A percentile compares a stretch with the other conserved stretches of the same genome.
These are phyloP conservation scores for Pedicia rivosa DNA, from an alignment of 2,888 invertebrate species.

Conservation along the genomic window DNA sequence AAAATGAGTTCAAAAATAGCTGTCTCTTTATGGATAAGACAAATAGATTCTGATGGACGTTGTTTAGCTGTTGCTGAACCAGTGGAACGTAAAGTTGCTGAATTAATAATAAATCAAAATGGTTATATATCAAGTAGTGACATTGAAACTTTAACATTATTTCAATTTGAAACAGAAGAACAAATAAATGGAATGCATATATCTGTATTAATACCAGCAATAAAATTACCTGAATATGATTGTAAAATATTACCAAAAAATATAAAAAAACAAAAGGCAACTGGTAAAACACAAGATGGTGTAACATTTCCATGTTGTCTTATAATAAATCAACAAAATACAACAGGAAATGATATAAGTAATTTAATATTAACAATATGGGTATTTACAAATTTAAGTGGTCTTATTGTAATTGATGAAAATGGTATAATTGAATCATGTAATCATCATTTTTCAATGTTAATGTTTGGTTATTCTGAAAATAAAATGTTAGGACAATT, in stretches of 20 bases:
- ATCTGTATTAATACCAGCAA: conserved; percentile 35
- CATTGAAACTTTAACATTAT: conserved; percentile 34
- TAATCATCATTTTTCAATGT: conserved; percentile 48
- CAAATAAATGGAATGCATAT: conserved; percentile 35
- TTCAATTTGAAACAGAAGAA: conserved; percentile 36
- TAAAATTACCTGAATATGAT: conserved; percentile 32
- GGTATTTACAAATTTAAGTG: conserved; percentile 48
- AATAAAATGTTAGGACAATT: conserved; percentile 40
- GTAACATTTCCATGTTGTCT: conserved; percentile 43
- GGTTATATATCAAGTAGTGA: conserved; percentile 19
- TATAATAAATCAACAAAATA: conserved; percentile 29
- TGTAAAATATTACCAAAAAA: conserved; percentile 25
- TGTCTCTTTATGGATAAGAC: conserved; percentile 48
- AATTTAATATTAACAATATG: conserved; percentile 21
- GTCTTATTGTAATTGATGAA: conserved; percentile 44
- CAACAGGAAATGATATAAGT: conserved; percentile 7
- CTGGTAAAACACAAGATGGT: conserved; percentile 45
- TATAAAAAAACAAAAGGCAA: conserved; percentile 44
- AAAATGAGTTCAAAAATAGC: conserved; percentile 39
- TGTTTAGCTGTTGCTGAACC: conserved; percentile 50
- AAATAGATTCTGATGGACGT: conserved; percentile 38
- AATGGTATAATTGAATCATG: conserved; percentile 45
- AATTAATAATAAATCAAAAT: conserved; percentile 18
- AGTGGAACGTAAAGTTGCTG: conserved; percentile 31
- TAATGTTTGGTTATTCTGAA: conserved; percentile 46